phyloP scores from a whole-genome alignment of 2,113 vertebrate genomes.

The Anthoscopus minutus region DNA sequence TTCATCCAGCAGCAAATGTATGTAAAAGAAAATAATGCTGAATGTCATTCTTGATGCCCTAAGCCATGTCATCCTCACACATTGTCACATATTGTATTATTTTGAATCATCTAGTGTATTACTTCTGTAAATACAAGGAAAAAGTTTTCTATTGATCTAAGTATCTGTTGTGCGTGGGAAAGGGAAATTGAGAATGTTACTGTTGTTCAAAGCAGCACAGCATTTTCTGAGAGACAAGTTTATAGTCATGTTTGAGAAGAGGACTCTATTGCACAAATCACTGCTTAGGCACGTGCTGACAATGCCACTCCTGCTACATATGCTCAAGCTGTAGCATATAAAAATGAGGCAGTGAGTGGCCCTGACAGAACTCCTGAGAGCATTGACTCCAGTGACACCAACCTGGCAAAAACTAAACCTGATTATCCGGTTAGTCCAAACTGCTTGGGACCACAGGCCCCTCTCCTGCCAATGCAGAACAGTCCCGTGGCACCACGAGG shows the following conservation, averaged over 20 bases:
- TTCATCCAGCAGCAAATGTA: background rate
- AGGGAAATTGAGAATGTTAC: background rate
- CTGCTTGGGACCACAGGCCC: background rate
- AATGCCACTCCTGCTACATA: background rate
- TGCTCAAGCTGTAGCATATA: background rate
- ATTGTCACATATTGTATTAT: background rate
- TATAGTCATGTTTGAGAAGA: background rate
- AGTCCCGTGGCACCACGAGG: accelerated
- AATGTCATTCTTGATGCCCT: background rate
- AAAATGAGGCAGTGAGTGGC: background rate
- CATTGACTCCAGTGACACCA: background rate
- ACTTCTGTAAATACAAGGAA: background rate
- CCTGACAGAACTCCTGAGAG: background rate
- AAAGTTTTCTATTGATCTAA: background rate
- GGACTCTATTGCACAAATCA: background rate
- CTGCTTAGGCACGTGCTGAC: background rate
- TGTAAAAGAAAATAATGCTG: background rate
- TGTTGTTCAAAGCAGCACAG: background rate
- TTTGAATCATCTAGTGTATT: background rate
- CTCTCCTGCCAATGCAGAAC: background rate
- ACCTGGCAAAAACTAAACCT: background rate
- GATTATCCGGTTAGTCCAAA: background rate
- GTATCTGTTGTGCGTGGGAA: background rate
- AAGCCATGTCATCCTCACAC: background rate
- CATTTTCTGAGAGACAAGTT: background rate